A percentile compares a stretch with the other conserved stretches of the same genome.
These are phyloP conservation scores for Misgurnus mizolepis DNA, from an alignment of 2,113 vertebrate species.

Conservation along the genomic window DNA sequence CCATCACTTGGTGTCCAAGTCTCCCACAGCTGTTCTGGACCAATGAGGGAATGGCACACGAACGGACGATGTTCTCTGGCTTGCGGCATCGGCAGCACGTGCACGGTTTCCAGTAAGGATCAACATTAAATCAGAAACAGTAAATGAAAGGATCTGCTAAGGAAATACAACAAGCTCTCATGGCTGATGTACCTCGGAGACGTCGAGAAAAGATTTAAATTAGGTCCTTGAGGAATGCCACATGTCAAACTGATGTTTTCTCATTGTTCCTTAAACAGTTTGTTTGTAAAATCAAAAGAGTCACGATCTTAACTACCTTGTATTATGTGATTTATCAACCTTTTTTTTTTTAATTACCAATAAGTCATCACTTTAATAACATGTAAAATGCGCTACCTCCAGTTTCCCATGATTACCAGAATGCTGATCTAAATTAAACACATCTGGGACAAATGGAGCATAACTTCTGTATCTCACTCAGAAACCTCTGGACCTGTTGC, in stretches of 20 bases:
- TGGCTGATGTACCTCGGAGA: constrained; percentile 21
- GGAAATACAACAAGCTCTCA: constrained; percentile 2
- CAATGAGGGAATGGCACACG: constrained; percentile 29
- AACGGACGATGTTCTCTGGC: constrained; percentile 22
- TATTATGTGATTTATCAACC: not conserved
- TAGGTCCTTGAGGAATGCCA: constrained; percentile 12
- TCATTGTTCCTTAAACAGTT: not conserved
- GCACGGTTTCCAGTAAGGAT: constrained; percentile 40
- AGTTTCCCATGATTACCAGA: constrained; percentile 22
- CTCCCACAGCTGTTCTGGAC: constrained; percentile 15
- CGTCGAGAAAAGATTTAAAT: constrained; percentile 19
- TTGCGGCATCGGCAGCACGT: not conserved
- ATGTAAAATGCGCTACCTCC: constrained; percentile 14
- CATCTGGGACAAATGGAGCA: constrained; percentile 28
- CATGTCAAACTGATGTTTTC: not conserved
- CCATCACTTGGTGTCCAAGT: constrained; percentile 15
- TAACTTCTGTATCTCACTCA: constrained; percentile 13
- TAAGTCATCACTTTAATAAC: not conserved
- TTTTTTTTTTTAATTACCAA: not conserved
- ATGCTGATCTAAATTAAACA: constrained; percentile 27
- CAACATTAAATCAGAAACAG: constrained; percentile 23
- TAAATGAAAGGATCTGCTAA: constrained; percentile 41
- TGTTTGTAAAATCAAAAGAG: not conserved
- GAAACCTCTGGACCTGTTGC: constrained; percentile 14
- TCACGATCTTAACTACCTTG: not conserved